Evolutionary conservation across 1,140 invertebrate genomes (phyloP).

Genomic region (Pogonomyrmex barbatus): DNA sequence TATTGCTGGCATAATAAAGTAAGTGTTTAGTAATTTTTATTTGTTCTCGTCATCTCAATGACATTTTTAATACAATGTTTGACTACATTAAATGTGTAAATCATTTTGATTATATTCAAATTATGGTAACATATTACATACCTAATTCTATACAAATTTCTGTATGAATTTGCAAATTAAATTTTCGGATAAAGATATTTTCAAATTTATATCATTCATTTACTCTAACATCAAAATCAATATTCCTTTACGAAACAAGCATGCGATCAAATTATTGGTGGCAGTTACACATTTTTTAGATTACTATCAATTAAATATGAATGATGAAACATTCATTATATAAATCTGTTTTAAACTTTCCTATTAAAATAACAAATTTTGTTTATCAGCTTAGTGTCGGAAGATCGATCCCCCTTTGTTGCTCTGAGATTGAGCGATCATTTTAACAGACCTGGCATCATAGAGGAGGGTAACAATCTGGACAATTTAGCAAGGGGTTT

Average conservation of each 20-base stretch:
- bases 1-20: conserved; percentile 86
- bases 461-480: conserved; percentile 90
- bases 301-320: background rate
- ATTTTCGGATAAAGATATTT: background rate
- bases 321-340: background rate
- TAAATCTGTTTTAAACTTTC: background rate
- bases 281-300: background rate
- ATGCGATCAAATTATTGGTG: background rate
- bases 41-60: background rate
- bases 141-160: background rate
- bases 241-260: background rate
- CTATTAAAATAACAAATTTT: conserved; percentile 25
- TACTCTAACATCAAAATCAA: background rate
- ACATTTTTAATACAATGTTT: background rate
- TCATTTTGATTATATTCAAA: background rate
- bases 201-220: background rate
- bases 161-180: background rate
- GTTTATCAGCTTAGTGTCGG: conserved; percentile 88
- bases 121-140: background rate
- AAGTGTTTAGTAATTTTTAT: background rate
- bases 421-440: conserved; percentile 90
- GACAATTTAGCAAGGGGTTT: conserved; percentile 91
- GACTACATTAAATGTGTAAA: background rate
- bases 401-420: conserved; percentile 84
- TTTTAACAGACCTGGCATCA: conserved; percentile 90